Evolutionary conservation across 2,113 vertebrate species (phyloP).

Genomic region (Alosa alosa): DNA sequence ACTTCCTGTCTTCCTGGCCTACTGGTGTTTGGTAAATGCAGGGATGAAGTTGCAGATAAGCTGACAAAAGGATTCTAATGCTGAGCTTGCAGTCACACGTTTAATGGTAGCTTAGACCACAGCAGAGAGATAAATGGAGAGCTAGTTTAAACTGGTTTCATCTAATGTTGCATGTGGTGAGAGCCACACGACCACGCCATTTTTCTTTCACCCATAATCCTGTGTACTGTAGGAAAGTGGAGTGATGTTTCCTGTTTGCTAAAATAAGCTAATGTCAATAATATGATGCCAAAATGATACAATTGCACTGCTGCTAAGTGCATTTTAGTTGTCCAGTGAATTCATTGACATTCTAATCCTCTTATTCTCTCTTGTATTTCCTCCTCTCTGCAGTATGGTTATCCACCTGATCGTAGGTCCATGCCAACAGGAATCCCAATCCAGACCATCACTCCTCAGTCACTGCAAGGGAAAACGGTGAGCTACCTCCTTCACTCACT

Average conservation of each 20-base stretch:
- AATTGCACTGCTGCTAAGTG: too few species aligned
- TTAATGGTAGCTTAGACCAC: background rate
- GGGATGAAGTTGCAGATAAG: background rate
- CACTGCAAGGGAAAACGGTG: slow-evolving; percentile 93
- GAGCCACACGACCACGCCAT: background rate
- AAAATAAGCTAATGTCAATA: too few species aligned
- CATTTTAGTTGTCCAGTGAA: background rate
- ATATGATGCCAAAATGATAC: too few species aligned
- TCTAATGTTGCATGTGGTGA: background rate
- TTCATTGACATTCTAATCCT: background rate
- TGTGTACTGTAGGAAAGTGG: background rate
- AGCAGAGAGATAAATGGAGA: background rate
- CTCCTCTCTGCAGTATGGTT: slow-evolving; percentile 73
- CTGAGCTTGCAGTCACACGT: background rate
- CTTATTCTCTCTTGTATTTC: background rate
- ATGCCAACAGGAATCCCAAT: slow-evolving; percentile 72
- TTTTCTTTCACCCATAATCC: background rate
- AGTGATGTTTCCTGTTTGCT: background rate
- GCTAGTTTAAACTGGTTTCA: background rate
- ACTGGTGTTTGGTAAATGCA: background rate
- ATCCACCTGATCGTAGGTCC: slow-evolving; percentile 81
- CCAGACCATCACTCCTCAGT: slow-evolving; percentile 82
- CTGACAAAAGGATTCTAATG: background rate
- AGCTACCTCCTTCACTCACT: slow-evolving; percentile 50
- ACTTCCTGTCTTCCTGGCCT: background rate